Conservation (phyloP, 1,140 invertebrate genomes). For the Adelges cooleyi region DNA sequence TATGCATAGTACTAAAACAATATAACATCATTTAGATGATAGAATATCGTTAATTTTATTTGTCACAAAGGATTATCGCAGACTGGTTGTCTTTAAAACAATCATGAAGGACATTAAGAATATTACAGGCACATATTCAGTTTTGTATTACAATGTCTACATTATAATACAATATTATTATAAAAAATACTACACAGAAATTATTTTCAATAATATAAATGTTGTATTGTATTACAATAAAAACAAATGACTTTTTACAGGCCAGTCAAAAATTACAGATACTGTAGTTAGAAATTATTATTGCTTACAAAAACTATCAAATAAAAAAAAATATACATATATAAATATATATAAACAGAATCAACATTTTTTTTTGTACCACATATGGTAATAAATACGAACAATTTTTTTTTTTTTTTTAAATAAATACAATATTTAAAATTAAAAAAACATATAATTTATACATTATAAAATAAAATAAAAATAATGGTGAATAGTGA, state of each 20-base stretch:
- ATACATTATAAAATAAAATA: constrained; percentile 27
- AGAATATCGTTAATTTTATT: too few species aligned
- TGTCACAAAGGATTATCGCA: too few species aligned
- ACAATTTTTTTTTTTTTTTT: neutral
- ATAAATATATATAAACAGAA: constrained; percentile 17
- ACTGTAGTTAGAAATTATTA: constrained; percentile 21
- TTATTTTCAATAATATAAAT: too few species aligned
- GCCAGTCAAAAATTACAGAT: constrained; percentile 22
- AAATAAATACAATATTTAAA: constrained; percentile 26
- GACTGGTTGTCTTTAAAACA: too few species aligned
- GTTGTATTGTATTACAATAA: constrained; percentile 23
- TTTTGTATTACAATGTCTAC: too few species aligned
- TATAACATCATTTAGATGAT: too few species aligned
- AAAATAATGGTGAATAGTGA: constrained; percentile 27
- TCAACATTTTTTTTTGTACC: constrained; percentile 26
- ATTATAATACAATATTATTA: too few species aligned
- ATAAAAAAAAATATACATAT: constrained; percentile 19
- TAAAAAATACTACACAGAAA: too few species aligned
- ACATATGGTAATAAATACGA: constrained; percentile 27
- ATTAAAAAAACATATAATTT: constrained; percentile 20
- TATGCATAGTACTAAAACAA: too few species aligned
- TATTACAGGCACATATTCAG: too few species aligned
- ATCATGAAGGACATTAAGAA: too few species aligned
- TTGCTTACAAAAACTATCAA: constrained; percentile 27
- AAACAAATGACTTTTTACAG: constrained; percentile 26